These are phyloP conservation scores for Listronotus oregonensis DNA, from an alignment of 1,140 invertebrate genomes.

Conservation along the genomic window DNA sequence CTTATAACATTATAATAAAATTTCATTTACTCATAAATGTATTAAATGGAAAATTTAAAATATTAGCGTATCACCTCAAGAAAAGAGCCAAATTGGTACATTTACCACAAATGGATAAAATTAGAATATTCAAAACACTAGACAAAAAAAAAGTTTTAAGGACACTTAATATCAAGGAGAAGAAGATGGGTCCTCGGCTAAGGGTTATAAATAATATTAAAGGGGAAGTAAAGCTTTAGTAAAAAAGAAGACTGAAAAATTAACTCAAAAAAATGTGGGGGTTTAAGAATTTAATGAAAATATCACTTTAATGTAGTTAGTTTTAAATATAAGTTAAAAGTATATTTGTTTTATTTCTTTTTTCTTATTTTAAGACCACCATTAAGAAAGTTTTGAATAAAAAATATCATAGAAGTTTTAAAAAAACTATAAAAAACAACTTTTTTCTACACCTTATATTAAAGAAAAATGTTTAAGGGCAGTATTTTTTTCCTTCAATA, in stretches of 20 bases:
- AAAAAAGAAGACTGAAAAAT: slow-evolving; percentile 16
- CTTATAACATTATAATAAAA: background rate
- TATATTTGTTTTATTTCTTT: no score
- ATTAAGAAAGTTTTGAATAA: no score
- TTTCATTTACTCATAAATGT: slow-evolving; percentile 17
- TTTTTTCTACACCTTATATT: no score
- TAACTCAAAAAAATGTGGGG: slow-evolving; percentile 21
- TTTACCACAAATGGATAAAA: background rate
- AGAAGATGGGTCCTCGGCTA: slow-evolving; percentile 7
- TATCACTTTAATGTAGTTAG: slow-evolving; percentile 9
- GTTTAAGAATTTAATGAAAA: slow-evolving; percentile 23
- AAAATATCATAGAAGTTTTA: no score
- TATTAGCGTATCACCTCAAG: background rate
- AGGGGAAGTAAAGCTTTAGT: slow-evolving; percentile 26
- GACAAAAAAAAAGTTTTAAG: background rate
- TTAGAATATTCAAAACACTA: background rate
- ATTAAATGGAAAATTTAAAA: slow-evolving; percentile 3
- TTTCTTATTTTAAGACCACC: no score
- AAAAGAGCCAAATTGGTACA: slow-evolving; percentile 16
- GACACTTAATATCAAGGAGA: background rate
- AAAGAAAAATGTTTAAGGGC: no score
- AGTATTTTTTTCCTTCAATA: no score
- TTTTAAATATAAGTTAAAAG: no score
- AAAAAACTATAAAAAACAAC: no score
- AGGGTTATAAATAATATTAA: slow-evolving; percentile 12